Conservation (phyloP, 2,797 vertebrate species). For the Garrulus glandarius region DNA sequence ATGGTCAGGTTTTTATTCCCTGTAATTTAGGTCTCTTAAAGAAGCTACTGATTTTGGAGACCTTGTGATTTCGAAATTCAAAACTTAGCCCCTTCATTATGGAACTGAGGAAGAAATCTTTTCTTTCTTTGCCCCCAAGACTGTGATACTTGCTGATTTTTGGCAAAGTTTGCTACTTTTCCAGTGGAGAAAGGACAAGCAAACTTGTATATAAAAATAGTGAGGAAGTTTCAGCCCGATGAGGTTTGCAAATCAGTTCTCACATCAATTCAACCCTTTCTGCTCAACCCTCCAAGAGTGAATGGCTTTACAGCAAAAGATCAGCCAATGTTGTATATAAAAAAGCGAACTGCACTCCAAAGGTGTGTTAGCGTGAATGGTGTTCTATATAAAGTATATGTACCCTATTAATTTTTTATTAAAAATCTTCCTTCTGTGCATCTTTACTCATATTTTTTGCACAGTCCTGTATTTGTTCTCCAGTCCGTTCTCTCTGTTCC, state of each 20-base stretch:
- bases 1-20: neutral
- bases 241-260: neutral
- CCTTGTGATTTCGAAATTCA: neutral
- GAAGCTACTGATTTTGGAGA: neutral
- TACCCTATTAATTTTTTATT: slow-evolving; percentile 62
- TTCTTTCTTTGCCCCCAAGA: neutral
- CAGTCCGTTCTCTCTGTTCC: neutral
- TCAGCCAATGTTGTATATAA: neutral
- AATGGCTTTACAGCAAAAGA: neutral
- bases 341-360: slow-evolving; percentile 19
- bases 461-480: slow-evolving; percentile 35
- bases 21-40: neutral
- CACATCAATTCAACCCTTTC: neutral
- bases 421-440: slow-evolving; percentile 35
- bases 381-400: slow-evolving; percentile 52
- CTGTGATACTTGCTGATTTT: neutral
- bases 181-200: neutral
- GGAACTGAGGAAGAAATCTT: neutral
- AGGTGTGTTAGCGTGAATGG: slow-evolving; percentile 5
- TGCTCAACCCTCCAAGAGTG: neutral
- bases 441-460: slow-evolving; percentile 21
- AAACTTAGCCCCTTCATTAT: neutral
- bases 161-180: neutral
- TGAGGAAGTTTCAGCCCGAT: neutral
- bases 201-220: neutral